Evolutionary conservation across 2,113 vertebrate species (phyloP).

Genomic region (Penelope pileata): DNA sequence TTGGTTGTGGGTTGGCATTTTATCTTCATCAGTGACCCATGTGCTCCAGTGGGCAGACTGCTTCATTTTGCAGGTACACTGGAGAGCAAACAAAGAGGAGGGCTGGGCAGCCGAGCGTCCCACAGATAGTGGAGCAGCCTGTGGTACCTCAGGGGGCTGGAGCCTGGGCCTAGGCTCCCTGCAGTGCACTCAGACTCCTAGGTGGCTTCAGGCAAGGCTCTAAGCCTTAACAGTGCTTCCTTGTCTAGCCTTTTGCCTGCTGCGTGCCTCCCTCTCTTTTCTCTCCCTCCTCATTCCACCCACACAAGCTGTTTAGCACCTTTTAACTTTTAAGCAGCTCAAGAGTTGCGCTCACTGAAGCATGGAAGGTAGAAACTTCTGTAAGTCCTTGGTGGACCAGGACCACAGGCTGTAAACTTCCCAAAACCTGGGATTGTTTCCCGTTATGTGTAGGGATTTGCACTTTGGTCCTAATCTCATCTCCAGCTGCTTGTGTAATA

Average conservation of each 20-base stretch:
- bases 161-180: not conserved
- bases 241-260: not conserved
- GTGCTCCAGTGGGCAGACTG: not conserved
- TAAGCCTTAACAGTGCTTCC: not conserved
- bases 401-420: not conserved
- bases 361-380: not conserved
- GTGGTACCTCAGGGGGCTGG: not conserved
- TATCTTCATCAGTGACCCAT: accelerated
- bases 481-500: not conserved
- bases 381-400: not conserved
- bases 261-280: not conserved
- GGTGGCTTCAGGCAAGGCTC: not conserved
- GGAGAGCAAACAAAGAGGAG: not conserved
- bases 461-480: not conserved
- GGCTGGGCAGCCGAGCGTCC: not conserved
- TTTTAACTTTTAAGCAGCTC: not conserved
- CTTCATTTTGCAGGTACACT: not conserved
- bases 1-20: not conserved
- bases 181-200: not conserved
- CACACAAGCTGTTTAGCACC: not conserved
- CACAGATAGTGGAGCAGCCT: not conserved
- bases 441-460: not conserved
- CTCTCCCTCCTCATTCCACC: not conserved
- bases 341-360: not conserved
- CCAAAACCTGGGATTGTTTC: not conserved